Percentiles rank a stretch among this genome's conserved stretches.
These are phyloP conservation scores for Rhynchotus rufescens DNA, from an alignment of 2,797 vertebrate species.

Conservation along the genomic window DNA sequence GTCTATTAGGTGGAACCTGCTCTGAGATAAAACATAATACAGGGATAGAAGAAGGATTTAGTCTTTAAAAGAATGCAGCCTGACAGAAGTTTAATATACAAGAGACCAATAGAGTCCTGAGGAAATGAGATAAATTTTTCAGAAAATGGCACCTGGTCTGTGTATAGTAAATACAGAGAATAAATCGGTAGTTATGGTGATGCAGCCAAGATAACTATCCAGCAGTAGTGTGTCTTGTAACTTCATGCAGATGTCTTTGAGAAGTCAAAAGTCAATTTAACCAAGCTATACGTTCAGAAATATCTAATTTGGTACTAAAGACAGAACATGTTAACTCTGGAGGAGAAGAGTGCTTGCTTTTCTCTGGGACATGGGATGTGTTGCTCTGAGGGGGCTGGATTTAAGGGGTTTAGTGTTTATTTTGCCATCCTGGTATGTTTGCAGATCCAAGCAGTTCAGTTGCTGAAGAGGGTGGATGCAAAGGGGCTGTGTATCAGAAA, in stretches of 20 bases:
- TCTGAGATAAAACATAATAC: rapidly evolving
- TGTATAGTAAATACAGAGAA: background rate
- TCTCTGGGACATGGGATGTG: background rate
- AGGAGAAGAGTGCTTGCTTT: background rate
- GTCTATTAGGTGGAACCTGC: background rate
- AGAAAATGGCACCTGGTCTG: background rate
- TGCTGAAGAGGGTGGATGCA: background rate
- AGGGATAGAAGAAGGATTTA: rapidly evolving
- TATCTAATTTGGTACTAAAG: too few species aligned
- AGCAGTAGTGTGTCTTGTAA: rapidly evolving
- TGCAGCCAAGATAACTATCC: background rate
- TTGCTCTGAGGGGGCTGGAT: background rate
- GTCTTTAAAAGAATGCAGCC: too few species aligned
- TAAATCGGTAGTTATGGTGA: background rate
- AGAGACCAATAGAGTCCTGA: background rate
- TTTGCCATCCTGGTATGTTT: background rate
- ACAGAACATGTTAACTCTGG: rapidly evolving
- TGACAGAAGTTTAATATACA: too few species aligned
- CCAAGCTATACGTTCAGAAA: rapidly evolving
- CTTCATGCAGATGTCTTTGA: background rate
- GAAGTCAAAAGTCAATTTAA: too few species aligned
- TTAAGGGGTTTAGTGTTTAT: background rate
- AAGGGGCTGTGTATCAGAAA: background rate
- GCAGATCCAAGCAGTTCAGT: background rate
- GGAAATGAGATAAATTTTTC: rapidly evolving